Evolutionary conservation across 2,797 vertebrate genomes (phyloP).

Genomic region (Cheirogaleus major): DNA sequence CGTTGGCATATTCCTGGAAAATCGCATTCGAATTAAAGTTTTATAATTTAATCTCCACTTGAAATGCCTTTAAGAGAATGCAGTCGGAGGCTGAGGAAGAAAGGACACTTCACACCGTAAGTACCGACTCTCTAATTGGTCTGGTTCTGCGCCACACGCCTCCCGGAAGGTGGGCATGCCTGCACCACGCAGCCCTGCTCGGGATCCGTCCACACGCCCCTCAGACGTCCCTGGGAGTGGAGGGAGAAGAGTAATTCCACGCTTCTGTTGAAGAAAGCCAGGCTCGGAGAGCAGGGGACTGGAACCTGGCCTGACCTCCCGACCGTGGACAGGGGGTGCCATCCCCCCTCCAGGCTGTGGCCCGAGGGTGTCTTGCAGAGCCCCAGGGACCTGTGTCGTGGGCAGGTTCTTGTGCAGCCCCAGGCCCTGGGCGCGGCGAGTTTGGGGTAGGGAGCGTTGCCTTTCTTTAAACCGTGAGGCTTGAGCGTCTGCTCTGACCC

Average conservation of each 20-base stretch:
- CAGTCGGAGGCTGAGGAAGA: neutral
- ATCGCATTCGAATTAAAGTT: conserved; percentile 22
- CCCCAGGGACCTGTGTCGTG: neutral
- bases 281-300: neutral
- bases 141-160: neutral
- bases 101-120: neutral
- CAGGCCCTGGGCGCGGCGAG: neutral
- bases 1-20: conserved; percentile 9
- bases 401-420: no score
- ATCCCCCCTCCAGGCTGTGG: neutral
- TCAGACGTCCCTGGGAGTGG: neutral
- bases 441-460: neutral
- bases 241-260: neutral
- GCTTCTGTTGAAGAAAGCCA: neutral
- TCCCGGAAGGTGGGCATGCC: neutral
- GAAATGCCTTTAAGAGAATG: conserved; percentile 41
- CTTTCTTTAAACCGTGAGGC: neutral
- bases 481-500: neutral
- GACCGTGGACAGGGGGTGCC: neutral
- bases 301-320: neutral
- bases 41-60: conserved; percentile 29
- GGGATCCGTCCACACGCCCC: accelerated
- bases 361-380: neutral
- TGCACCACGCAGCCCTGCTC: accelerated
- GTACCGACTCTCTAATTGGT: neutral